Evolutionary conservation across 2,113 vertebrate genomes (phyloP).

Genomic region (Salminus brasiliensis): DNA sequence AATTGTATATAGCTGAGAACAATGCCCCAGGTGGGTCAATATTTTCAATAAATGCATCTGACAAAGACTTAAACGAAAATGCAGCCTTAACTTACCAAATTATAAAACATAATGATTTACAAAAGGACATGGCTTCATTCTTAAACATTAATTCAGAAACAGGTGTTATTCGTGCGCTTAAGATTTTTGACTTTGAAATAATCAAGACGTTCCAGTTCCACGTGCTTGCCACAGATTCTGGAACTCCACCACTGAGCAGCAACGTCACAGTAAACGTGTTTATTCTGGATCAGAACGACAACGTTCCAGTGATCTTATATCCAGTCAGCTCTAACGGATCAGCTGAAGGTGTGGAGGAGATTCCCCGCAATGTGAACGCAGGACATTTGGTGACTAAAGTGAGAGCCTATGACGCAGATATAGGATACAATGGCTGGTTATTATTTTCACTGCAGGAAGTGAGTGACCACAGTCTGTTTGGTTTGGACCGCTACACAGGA

Average conservation of each 20-base stretch:
- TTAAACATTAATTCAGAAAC: slow-evolving; percentile 55
- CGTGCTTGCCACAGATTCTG: slow-evolving; percentile 51
- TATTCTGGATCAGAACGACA: slow-evolving; percentile 63
- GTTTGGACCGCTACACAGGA: slow-evolving; percentile 56
- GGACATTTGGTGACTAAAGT: slow-evolving; percentile 51
- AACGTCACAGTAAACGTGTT: slow-evolving; percentile 55
- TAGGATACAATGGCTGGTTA: slow-evolving; percentile 57
- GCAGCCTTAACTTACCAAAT: slow-evolving; percentile 49
- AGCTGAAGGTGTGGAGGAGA: slow-evolving; percentile 51
- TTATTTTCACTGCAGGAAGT: slow-evolving; percentile 51
- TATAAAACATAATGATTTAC: not conserved
- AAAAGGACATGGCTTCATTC: slow-evolving; percentile 12
- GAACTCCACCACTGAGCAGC: slow-evolving; percentile 58
- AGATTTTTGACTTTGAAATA: slow-evolving; percentile 47
- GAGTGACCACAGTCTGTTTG: slow-evolving; percentile 55
- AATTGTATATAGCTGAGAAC: slow-evolving; percentile 60
- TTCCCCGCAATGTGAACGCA: slow-evolving; percentile 46
- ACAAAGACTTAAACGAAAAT: slow-evolving; percentile 55
- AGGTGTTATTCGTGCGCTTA: slow-evolving; percentile 49
- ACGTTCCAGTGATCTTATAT: slow-evolving; percentile 52
- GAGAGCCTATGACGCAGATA: slow-evolving; percentile 53
- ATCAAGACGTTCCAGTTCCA: slow-evolving; percentile 47
- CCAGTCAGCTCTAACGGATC: slow-evolving; percentile 50
- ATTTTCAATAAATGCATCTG: slow-evolving; percentile 47
- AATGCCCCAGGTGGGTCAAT: slow-evolving; percentile 51